Conservation (phyloP, 2,797 vertebrate genomes). For the Anisognathus igniventris region DNA sequence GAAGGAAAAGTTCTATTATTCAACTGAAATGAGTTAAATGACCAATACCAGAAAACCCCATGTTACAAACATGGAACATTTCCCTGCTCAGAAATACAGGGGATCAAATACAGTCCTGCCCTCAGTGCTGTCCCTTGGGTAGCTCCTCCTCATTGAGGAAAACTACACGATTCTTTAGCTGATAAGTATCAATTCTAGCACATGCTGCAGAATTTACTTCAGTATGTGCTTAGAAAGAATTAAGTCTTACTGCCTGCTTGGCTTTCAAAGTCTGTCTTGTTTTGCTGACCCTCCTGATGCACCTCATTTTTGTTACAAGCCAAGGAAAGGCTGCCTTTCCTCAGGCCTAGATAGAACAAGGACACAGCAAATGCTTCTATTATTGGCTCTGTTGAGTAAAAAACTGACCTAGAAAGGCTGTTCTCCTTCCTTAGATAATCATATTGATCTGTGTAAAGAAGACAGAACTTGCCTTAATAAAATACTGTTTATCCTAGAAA, state of each 20-base stretch:
- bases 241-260: background rate
- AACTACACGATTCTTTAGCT: accelerated
- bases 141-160: background rate
- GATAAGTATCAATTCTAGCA: background rate
- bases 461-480: background rate
- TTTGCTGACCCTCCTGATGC: background rate
- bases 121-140: background rate
- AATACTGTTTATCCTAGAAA: background rate
- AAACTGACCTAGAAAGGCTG: background rate
- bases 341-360: background rate
- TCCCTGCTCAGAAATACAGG: background rate
- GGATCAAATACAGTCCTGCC: background rate
- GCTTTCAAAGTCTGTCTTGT: background rate
- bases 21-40: background rate
- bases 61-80: background rate
- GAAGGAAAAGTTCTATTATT: background rate
- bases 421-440: background rate
- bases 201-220: background rate
- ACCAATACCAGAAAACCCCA: background rate
- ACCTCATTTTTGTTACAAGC: background rate
- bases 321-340: background rate
- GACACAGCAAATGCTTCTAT: background rate
- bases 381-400: background rate
- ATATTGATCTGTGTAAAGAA: background rate
- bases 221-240: background rate